Evolutionary conservation across 2,797 vertebrate genomes (phyloP).

Genomic region (Acipenser ruthenus): DNA sequence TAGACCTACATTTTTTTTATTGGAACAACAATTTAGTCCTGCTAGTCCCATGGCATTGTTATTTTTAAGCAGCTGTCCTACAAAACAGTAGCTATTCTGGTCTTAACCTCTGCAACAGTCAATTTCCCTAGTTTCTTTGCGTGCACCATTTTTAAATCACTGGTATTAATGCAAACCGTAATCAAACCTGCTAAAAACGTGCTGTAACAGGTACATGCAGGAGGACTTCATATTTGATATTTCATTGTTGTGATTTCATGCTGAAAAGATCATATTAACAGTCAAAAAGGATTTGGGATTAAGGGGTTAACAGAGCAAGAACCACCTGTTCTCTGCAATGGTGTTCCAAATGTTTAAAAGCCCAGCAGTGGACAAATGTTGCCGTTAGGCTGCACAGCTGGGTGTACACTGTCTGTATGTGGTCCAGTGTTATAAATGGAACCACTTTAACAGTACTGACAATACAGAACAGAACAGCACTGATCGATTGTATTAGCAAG

Average conservation of each 20-base stretch:
- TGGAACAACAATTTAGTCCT: too few relatives aligned
- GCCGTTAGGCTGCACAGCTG: slow-evolving; percentile 1
- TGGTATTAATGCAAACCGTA: too few relatives aligned
- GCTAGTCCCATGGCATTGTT: too few relatives aligned
- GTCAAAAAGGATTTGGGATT: background rate
- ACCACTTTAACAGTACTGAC: slow-evolving; percentile 28
- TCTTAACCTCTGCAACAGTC: too few relatives aligned
- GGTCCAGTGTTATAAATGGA: slow-evolving; percentile 32
- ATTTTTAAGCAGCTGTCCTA: too few relatives aligned
- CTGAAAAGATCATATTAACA: background rate
- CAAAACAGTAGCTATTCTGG: too few relatives aligned
- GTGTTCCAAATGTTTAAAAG: background rate
- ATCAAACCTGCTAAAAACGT: too few relatives aligned
- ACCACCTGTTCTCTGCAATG: background rate
- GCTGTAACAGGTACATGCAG: too few relatives aligned
- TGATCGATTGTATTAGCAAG: slow-evolving; percentile 42
- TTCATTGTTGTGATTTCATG: background rate
- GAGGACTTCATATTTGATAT: too few relatives aligned
- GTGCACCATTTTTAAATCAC: too few relatives aligned
- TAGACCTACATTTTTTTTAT: too few relatives aligned
- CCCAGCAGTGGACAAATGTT: slow-evolving; percentile 12
- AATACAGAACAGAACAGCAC: slow-evolving; percentile 35
- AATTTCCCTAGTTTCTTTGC: too few relatives aligned
- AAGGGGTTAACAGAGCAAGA: slow-evolving; percentile 11
- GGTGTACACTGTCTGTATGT: slow-evolving; percentile 11